Percentiles rank a stretch among this genome's conserved stretches.
Conservation (phyloP, 1,140 invertebrate species). For the Aphaenogaster floridana region DNA sequence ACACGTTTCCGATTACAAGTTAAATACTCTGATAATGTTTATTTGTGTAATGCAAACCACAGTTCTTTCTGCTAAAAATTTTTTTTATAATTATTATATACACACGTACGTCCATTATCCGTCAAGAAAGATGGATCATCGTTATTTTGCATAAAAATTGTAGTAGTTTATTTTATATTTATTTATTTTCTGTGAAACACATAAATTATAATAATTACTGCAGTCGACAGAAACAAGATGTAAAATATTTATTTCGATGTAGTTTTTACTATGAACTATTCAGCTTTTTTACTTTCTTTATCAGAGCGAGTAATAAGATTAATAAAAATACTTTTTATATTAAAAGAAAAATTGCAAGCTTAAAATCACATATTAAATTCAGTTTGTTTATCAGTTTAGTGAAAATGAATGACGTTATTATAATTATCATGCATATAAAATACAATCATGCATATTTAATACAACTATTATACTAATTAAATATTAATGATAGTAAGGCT, state of each 20-base stretch:
- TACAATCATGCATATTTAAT: neutral
- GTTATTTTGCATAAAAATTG: neutral
- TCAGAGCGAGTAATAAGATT: neutral
- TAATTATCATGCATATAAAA: neutral
- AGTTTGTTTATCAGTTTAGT: neutral
- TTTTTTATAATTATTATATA: neutral
- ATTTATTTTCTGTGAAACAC: neutral
- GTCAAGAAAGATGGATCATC: neutral
- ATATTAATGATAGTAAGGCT: too few species aligned
- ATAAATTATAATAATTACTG: neutral
- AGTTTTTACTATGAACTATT: neutral
- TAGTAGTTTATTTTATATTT: neutral
- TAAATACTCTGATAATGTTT: neutral
- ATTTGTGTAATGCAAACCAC: neutral
- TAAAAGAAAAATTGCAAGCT: neutral
- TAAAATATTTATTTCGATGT: neutral
- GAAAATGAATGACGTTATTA: neutral
- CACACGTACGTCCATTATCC: neutral
- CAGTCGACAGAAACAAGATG: neutral
- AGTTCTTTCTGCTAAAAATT: neutral
- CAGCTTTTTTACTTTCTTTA: neutral
- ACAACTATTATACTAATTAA: neutral
- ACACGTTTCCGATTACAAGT: neutral
- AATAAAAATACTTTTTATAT: neutral
- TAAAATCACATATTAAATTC: neutral